phyloP scores from a whole-genome alignment of 2,113 vertebrate species.

The Semnopithecus entellus region DNA sequence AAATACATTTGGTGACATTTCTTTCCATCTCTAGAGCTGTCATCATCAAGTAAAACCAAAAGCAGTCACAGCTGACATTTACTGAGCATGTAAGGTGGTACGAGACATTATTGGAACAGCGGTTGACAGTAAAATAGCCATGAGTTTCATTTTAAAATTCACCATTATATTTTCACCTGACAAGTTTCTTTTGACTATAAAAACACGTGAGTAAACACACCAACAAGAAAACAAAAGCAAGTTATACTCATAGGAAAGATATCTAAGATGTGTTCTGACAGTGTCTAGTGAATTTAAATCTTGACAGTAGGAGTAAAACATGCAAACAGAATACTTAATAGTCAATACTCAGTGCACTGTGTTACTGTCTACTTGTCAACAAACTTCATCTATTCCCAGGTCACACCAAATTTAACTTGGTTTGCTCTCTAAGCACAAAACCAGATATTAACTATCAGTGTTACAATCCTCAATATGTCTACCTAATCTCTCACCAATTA shows the following conservation, averaged over 20 bases:
- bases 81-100: background rate
- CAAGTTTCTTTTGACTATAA: conserved; percentile 39
- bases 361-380: conserved; percentile 8
- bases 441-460: conserved; percentile 36
- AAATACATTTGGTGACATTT: conserved; percentile 31
- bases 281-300: background rate
- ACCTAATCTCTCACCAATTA: conserved; percentile 89
- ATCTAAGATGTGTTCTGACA: background rate
- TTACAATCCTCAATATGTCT: conserved; percentile 75
- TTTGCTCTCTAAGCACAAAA: conserved; percentile 64
- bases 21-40: conserved; percentile 3
- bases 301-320: background rate
- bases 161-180: background rate
- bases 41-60: conserved; percentile 14
- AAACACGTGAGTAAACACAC: background rate
- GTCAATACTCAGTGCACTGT: background rate
- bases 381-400: conserved; percentile 69
- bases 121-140: background rate
- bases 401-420: conserved; percentile 32
- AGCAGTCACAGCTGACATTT: background rate
- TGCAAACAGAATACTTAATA: background rate
- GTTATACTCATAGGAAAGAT: background rate
- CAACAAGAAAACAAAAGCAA: conserved; percentile 23
- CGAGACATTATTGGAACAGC: background rate
- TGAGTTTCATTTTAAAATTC: conserved; percentile 22